Evolutionary conservation across 2,113 vertebrate species (phyloP).

Genomic region (Ptilonorhynchus violaceus): DNA sequence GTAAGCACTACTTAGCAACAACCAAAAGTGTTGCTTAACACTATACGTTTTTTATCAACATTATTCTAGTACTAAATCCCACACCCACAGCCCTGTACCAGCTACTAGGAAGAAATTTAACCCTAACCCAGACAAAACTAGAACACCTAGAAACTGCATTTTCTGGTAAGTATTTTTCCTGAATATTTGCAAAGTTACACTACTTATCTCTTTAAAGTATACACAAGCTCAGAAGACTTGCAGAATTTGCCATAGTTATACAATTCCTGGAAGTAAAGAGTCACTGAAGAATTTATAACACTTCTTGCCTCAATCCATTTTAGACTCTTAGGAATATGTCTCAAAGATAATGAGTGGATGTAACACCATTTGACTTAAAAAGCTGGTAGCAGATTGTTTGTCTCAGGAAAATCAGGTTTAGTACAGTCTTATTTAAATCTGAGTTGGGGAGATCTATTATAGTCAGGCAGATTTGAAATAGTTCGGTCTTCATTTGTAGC

Average conservation of each 20-base stretch:
- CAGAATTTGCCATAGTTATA: not conserved
- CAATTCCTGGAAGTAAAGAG: not conserved
- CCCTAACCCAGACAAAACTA: not conserved
- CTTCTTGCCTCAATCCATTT: not conserved
- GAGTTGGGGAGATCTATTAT: not conserved
- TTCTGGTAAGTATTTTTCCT: not conserved
- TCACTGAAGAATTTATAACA: not conserved
- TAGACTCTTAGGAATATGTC: not conserved
- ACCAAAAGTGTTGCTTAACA: not conserved
- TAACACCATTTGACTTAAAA: not conserved
- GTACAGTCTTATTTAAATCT: not conserved
- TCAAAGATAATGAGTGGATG: not conserved
- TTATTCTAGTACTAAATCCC: not conserved
- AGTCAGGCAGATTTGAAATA: not conserved
- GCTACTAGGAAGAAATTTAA: not conserved
- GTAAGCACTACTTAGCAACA: rapidly evolving
- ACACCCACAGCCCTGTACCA: not conserved
- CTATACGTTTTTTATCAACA: not conserved
- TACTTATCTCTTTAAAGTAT: not conserved
- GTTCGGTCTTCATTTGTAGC: not conserved
- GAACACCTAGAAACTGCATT: not conserved
- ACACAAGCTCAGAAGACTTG: not conserved
- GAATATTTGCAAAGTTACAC: not conserved
- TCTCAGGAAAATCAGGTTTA: not conserved
- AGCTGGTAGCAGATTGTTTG: not conserved